Conservation (phyloP, 2,888 invertebrate genomes). For the Iphiclides podalirius region DNA sequence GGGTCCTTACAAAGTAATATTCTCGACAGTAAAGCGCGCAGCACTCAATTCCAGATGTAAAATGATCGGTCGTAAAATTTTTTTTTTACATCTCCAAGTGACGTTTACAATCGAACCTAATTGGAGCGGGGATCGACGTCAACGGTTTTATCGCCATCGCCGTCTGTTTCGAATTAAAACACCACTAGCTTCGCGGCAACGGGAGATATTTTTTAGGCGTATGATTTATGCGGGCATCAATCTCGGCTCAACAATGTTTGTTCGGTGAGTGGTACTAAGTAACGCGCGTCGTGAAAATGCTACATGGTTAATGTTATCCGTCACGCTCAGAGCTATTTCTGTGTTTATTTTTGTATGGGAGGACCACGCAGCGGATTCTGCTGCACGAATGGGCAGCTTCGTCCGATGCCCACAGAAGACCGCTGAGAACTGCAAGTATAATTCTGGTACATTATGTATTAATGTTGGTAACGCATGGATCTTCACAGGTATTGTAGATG, state of each 20-base stretch:
- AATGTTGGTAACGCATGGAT: no score
- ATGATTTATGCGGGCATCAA: conserved; percentile 49
- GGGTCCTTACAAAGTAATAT: conserved; percentile 13
- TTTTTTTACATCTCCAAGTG: conserved; percentile 16
- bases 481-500: no score
- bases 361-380: no score
- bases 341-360: no score
- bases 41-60: conserved; percentile 15
- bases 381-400: no score
- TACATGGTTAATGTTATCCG: not conserved
- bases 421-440: no score
- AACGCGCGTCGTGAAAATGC: conserved; percentile 8
- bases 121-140: conserved; percentile 10
- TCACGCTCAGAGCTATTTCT: no score
- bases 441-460: no score
- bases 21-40: not conserved
- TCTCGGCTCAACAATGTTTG: conserved; percentile 28
- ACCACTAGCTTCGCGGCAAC: conserved; percentile 40
- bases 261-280: conserved; percentile 18
- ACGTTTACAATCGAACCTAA: conserved; percentile 24
- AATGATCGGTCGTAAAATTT: conserved; percentile 21
- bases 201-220: conserved; percentile 36
- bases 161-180: conserved; percentile 60
- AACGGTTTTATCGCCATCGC: conserved; percentile 10
- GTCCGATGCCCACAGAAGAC: no score